Conservation (phyloP, 2,113 vertebrate genomes). For the Amphiprion percula region DNA sequence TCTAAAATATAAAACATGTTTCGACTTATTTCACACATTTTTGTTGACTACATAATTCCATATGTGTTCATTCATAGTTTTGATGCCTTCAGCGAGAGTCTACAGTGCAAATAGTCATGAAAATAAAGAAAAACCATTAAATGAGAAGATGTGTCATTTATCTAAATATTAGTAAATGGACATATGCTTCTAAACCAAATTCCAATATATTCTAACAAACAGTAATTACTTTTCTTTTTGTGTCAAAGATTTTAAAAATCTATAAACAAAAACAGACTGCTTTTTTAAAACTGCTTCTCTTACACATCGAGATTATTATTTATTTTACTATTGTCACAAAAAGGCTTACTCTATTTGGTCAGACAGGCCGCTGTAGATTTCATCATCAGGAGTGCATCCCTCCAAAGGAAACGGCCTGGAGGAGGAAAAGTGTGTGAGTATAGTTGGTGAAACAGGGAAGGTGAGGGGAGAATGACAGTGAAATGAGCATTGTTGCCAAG, state of each 20-base stretch:
- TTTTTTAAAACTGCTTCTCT: neutral
- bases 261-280: neutral
- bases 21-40: no score
- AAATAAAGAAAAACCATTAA: no score
- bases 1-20: no score
- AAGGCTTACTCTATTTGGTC: constrained; percentile 93
- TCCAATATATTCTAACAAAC: neutral
- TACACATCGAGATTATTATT: neutral
- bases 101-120: no score
- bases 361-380: constrained; percentile 92
- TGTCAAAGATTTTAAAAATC: neutral
- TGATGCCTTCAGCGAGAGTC: no score
- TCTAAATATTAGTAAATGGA: neutral
- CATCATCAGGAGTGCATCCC: constrained; percentile 87
- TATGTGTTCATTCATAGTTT: no score
- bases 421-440: neutral
- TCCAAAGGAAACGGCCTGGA: constrained; percentile 90
- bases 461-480: neutral
- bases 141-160: neutral
- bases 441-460: neutral
- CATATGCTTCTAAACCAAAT: no score
- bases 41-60: no score
- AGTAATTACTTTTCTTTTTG: neutral
- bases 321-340: neutral
- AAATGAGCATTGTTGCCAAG: no score